phyloP scores from a whole-genome alignment of 1,140 invertebrate species.

The Asbolus verrucosus region DNA sequence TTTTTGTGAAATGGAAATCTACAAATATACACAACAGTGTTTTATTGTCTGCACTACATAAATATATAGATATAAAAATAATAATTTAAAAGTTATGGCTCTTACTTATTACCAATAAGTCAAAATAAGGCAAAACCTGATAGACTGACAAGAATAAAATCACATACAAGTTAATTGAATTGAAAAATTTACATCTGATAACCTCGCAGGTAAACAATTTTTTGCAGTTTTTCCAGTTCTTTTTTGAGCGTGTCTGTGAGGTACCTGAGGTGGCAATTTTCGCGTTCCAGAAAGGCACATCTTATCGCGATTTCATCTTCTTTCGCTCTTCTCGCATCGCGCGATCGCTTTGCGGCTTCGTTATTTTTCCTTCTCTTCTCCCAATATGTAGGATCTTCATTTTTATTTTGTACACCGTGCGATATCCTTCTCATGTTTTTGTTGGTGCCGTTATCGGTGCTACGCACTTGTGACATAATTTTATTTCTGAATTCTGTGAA shows the following conservation, averaged over 20 bases:
- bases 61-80: too few species aligned
- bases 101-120: too few species aligned
- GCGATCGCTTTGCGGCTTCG: conserved; percentile 93
- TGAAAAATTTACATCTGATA: too few species aligned
- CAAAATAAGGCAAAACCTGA: too few species aligned
- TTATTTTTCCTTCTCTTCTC: conserved; percentile 94
- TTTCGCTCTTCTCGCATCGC: conserved; percentile 89
- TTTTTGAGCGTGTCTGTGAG: conserved; percentile 69
- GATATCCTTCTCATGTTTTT: conserved; percentile 73
- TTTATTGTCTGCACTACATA: too few species aligned
- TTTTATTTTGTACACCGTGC: conserved; percentile 43
- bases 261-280: conserved; percentile 77
- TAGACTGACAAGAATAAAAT: too few species aligned
- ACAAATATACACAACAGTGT: too few species aligned
- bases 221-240: conserved; percentile 52
- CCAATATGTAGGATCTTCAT: conserved; percentile 82
- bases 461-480: conserved; percentile 75
- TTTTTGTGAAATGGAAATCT: too few species aligned
- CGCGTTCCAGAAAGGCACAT: conserved; percentile 85
- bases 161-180: too few species aligned
- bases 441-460: conserved; percentile 71
- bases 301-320: conserved; percentile 93
- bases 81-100: too few species aligned
- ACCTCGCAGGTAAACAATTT: too few species aligned
- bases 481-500: conserved; percentile 76